Conservation (phyloP, 2,888 invertebrate species). For the Willowsia nigromaculata region DNA sequence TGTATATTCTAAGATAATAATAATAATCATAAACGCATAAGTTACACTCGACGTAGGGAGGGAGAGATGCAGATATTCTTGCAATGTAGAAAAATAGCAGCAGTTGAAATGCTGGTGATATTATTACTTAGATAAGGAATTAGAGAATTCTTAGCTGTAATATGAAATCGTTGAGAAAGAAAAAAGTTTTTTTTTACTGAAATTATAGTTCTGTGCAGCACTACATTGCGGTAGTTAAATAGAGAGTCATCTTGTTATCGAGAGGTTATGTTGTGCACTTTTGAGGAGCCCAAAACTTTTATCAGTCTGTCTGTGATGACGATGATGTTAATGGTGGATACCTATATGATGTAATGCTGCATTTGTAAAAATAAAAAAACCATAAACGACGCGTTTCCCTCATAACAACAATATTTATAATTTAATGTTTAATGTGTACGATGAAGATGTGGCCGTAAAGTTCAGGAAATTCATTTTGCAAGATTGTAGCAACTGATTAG, state of each 20-base stretch:
- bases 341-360: neutral
- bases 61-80: neutral
- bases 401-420: slow-evolving; percentile 16
- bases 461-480: slow-evolving; percentile 72
- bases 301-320: neutral
- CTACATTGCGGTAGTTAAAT: neutral
- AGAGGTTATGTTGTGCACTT: neutral
- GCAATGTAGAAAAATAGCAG: neutral
- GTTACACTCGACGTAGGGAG: neutral
- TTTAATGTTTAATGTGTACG: neutral
- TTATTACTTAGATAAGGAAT: neutral
- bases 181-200: slow-evolving; percentile 20
- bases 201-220: neutral
- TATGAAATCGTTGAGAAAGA: neutral
- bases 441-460: slow-evolving; percentile 61
- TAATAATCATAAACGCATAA: neutral
- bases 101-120: neutral
- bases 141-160: neutral
- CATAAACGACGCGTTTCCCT: slow-evolving; percentile 36
- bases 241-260: slow-evolving; percentile 13
- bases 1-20: neutral
- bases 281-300: neutral
- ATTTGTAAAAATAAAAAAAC: neutral
- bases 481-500: slow-evolving; percentile 60
- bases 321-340: neutral